Evolutionary conservation across 2,797 vertebrate species (phyloP), one percentile per base, ranked within the genome.

Genomic region (Avahi laniger): DNA sequence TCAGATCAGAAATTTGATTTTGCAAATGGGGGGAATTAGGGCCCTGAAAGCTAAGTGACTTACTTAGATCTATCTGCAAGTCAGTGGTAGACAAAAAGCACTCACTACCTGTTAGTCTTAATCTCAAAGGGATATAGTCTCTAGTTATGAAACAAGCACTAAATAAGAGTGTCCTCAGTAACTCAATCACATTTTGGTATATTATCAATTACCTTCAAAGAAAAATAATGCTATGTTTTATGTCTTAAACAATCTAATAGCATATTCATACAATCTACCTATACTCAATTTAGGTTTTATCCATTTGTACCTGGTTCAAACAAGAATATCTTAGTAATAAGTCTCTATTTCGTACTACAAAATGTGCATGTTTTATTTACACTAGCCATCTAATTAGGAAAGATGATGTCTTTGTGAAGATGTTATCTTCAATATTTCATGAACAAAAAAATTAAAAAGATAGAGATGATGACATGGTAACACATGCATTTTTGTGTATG

Each of bases 351-450:
- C 18, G 93, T 91, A n/a, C 43, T 75, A 73, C 26, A 43, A 81
- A 95, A 38, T 80, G 3, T 89, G 28, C 12, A 30, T 86, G 30
- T 73, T 67, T 84, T 93, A 10, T 81, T 88, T 89, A 20, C 0
- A 24, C 3, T 17, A 89, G 33, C 13, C 48, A 67, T 89, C 2
- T 78, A 81, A 81, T 85, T 90, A 69, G 26, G 18, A 88, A 90
- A 92, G 20, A 80, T 15, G 3, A 17, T 59, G 7, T 48, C 13
- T 95, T 67, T 90, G 33, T 75, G 38, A 91, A 93, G 28, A 41
- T 7, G 79, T 33, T 73, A 13, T 38, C 59, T 97, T 90, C 28
- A 85, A 43, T 70, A 89, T 86, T 95, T 94, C 33, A 89, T 46
- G 13, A 86, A 65, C 5, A 80, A 79, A 61, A 92, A 43, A 46